These are phyloP conservation scores for Eucriotettix oculatus DNA, from an alignment of 2,888 invertebrate genomes.

Conservation along the genomic window DNA sequence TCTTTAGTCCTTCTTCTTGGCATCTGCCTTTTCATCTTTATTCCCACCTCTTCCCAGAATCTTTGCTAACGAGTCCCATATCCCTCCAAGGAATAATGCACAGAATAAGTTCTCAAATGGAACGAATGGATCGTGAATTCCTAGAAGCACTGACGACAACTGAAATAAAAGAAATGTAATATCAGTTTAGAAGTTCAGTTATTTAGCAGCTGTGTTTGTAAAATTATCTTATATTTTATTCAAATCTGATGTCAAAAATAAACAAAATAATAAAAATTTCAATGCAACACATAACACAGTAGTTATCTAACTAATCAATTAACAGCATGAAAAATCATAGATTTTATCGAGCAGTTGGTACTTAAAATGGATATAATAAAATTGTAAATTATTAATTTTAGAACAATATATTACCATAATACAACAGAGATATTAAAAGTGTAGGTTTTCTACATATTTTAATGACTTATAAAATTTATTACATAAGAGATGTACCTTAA, in stretches of 20 bases:
- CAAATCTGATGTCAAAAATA: background rate
- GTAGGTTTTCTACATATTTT: too few species aligned
- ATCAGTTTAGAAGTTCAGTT: too few species aligned
- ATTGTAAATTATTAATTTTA: too few species aligned
- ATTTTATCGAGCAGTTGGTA: background rate
- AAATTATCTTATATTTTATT: background rate
- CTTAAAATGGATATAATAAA: too few species aligned
- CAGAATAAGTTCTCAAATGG: conserved; percentile 98
- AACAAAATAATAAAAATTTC: background rate
- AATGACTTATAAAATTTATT: background rate
- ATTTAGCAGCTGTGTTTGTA: too few species aligned
- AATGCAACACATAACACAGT: background rate
- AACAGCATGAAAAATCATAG: background rate
- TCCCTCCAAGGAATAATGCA: conserved; percentile 91
- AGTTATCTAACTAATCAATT: background rate
- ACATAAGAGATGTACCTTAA: conserved; percentile 44
- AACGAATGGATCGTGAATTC: conserved; percentile 96
- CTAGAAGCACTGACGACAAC: conserved; percentile 85
- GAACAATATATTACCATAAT: too few species aligned
- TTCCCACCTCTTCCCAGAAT: conserved; percentile 67
- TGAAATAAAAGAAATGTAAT: conserved; percentile 22
- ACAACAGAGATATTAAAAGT: too few species aligned
- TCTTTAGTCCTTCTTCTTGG: conserved; percentile 60
- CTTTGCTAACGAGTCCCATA: conserved; percentile 92
- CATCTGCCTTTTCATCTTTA: conserved; percentile 62